phyloP scores from a whole-genome alignment of 2,888 invertebrate genomes.

The Trissolcus brochymenae region DNA sequence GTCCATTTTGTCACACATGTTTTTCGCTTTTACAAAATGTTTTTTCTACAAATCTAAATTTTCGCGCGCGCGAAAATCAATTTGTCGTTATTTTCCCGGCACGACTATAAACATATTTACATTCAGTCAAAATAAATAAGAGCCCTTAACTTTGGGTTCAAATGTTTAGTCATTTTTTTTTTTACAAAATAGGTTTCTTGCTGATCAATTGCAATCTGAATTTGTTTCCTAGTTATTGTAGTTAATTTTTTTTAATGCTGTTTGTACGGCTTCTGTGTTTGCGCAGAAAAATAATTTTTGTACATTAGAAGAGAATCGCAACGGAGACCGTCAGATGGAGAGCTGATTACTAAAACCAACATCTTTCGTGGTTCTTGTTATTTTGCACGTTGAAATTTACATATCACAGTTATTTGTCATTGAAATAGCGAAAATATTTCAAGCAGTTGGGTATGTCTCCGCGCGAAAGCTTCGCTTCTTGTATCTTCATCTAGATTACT shows the following conservation, averaged over 20 bases:
- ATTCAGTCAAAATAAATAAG: constrained; percentile 72
- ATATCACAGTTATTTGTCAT: constrained; percentile 54
- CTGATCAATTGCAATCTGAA: constrained; percentile 4
- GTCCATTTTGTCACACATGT: neutral
- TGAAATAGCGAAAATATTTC: constrained; percentile 45
- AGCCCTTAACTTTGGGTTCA: constrained; percentile 20
- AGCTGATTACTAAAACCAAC: neutral
- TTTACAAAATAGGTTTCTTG: constrained; percentile 43
- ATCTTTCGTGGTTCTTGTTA: too few relatives aligned
- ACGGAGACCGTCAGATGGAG: neutral
- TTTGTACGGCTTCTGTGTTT: constrained; percentile 45
- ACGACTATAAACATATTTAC: constrained; percentile 69
- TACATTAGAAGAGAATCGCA: constrained; percentile 14
- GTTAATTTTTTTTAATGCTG: constrained; percentile 4
- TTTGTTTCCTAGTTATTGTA: constrained; percentile 14
- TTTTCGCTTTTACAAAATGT: constrained; percentile 3
- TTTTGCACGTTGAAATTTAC: constrained; percentile 35
- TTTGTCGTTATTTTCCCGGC: neutral
- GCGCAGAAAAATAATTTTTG: constrained; percentile 47
- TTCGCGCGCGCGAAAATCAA: neutral
- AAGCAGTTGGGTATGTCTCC: constrained; percentile 31
- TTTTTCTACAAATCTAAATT: constrained; percentile 4
- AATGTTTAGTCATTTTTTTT: constrained; percentile 7
- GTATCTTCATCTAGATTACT: constrained; percentile 14
- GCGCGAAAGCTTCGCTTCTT: constrained; percentile 14